These are phyloP conservation scores for Hipparchia semele DNA, from an alignment of 2,888 invertebrate species.

Conservation along the genomic window DNA sequence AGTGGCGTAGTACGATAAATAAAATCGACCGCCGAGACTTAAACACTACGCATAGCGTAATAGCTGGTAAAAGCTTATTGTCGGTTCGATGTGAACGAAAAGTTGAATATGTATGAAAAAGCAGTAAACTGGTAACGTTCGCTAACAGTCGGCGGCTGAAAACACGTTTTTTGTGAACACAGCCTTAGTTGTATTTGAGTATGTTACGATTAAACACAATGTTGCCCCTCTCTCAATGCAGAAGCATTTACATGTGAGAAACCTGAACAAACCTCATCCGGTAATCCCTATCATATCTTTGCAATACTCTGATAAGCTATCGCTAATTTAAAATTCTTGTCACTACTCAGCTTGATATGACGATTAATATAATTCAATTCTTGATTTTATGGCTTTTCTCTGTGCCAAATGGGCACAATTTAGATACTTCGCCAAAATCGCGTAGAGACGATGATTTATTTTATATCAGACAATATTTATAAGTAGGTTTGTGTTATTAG, in stretches of 20 bases:
- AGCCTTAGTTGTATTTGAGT: too few relatives aligned
- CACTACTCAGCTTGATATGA: slow-evolving; percentile 2
- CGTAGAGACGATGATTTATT: slow-evolving; percentile 6
- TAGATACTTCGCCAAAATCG: slow-evolving; percentile 6
- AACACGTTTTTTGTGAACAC: too few relatives aligned
- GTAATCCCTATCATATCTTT: not conserved
- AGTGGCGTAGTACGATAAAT: too few relatives aligned
- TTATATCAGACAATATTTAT: too few relatives aligned
- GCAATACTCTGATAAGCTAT: slow-evolving; percentile 36
- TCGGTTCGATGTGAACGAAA: too few relatives aligned
- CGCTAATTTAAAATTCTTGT: slow-evolving; percentile 14
- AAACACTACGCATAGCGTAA: too few relatives aligned
- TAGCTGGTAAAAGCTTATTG: too few relatives aligned
- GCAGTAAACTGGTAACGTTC: too few relatives aligned
- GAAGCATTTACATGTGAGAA: not conserved
- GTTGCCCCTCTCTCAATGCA: not conserved
- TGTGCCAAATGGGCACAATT: slow-evolving; percentile 17
- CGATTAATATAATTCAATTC: slow-evolving; percentile 13
- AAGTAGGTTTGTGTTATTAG: not conserved
- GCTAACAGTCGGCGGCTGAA: too few relatives aligned
- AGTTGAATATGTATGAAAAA: too few relatives aligned
- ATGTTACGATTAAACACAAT: not conserved
- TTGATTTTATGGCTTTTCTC: slow-evolving; percentile 10
- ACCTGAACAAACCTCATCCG: slow-evolving; percentile 2
- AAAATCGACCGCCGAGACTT: too few relatives aligned